Evolutionary conservation across 2,888 invertebrate genomes (phyloP).

Genomic region (Trypoxylon attenuatum): DNA sequence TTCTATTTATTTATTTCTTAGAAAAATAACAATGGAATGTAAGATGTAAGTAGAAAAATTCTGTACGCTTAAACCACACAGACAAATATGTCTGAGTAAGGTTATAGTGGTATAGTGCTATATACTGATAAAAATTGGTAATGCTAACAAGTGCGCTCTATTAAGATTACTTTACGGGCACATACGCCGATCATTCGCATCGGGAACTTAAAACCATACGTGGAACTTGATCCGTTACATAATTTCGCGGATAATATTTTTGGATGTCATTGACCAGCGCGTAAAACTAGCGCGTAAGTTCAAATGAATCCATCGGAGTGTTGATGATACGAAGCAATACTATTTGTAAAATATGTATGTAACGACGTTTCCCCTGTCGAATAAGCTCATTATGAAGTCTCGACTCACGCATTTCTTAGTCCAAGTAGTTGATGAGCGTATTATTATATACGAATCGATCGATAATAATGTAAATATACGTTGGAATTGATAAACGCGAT

Average conservation of each 20-base stretch:
- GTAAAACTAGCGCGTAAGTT: neutral
- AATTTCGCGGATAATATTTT: neutral
- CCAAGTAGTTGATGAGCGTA: no score
- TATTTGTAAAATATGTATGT: no score
- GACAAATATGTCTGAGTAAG: no score
- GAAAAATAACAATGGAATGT: no score
- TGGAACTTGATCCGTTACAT: neutral
- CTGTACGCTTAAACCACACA: no score
- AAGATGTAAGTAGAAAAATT: neutral
- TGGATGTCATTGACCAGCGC: neutral
- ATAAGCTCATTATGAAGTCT: neutral
- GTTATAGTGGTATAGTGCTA: no score
- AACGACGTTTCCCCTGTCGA: no score
- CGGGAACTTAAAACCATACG: neutral
- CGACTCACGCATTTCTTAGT: neutral
- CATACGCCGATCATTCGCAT: no score
- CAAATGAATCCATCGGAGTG: neutral
- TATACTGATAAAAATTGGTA: no score
- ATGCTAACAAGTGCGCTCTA: no score
- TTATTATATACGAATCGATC: neutral
- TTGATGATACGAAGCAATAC: no score
- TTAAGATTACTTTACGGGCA: no score
- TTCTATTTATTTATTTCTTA: neutral
- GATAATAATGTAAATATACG: neutral
- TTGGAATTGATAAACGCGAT: neutral